phyloP scores from a whole-genome alignment of 35 echinoderm and acorn worm species.

The Ptychodera flava region DNA sequence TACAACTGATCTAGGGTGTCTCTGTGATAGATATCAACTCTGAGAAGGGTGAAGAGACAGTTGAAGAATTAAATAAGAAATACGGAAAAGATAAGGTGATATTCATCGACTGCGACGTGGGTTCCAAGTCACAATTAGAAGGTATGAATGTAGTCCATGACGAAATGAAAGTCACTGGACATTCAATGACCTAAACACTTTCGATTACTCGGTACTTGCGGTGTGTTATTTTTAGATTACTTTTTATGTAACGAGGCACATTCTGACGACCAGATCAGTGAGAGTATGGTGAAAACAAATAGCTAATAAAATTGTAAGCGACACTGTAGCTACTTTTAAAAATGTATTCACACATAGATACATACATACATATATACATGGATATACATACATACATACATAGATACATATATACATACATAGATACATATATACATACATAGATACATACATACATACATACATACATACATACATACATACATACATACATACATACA shows the following conservation, averaged over 20 bases:
- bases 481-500: slow-evolving; percentile 2
- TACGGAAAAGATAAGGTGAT: slow-evolving; percentile 64
- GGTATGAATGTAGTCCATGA: no score
- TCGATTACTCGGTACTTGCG: no score
- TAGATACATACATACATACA: not conserved
- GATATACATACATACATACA: not conserved
- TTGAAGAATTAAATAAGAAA: slow-evolving; percentile 39
- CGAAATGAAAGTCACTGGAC: no score
- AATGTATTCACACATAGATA: not conserved
- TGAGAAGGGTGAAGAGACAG: slow-evolving; percentile 43
- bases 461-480: slow-evolving; percentile 2
- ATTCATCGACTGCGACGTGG: slow-evolving; percentile 70
- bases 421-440: not conserved
- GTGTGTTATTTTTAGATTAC: no score
- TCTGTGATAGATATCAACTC: slow-evolving; percentile 52
- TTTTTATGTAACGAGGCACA: no score
- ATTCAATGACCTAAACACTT: no score
- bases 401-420: not conserved
- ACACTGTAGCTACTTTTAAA: not conserved
- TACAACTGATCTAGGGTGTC: no score
- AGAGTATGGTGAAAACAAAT: no score
- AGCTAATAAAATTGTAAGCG: no score
- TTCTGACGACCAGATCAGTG: no score
- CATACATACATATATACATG: not conserved
- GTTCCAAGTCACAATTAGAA: slow-evolving; percentile 60